phyloP scores from a whole-genome alignment of 2,113 vertebrate species.

The Dicerorhinus sumatrensis region DNA sequence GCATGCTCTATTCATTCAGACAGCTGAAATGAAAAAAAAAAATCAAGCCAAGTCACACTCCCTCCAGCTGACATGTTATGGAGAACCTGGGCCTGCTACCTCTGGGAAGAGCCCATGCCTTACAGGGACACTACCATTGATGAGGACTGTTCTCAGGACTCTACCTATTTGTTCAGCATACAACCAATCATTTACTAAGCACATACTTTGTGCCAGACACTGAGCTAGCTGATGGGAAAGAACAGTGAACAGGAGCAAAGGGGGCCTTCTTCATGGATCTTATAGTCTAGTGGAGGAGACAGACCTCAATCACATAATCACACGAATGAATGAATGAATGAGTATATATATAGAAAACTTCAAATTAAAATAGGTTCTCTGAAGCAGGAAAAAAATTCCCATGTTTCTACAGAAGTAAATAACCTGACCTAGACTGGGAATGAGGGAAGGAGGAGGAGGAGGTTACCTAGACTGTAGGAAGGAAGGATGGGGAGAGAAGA shows the following conservation, averaged over 20 bases:
- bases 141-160: background rate
- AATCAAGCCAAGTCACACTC: conserved; percentile 57
- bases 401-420: background rate
- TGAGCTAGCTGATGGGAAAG: background rate
- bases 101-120: conserved; percentile 41
- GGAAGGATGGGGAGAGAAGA: background rate
- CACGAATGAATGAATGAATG: background rate
- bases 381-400: background rate
- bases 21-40: conserved; percentile 34
- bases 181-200: background rate
- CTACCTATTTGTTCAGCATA: background rate
- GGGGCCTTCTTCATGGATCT: background rate
- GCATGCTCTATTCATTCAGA: background rate
- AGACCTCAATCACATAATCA: background rate
- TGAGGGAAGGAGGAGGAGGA: background rate
- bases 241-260: background rate
- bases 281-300: background rate
- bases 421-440: background rate
- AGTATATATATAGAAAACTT: background rate
- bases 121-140: background rate
- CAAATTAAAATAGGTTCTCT: background rate
- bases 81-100: conserved; percentile 74
- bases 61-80: conserved; percentile 42
- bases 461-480: background rate
- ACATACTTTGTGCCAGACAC: background rate